Base-by-base conservation (phyloP, 2,888 invertebrate species). In the Eustalomyia histrio region DNA sequence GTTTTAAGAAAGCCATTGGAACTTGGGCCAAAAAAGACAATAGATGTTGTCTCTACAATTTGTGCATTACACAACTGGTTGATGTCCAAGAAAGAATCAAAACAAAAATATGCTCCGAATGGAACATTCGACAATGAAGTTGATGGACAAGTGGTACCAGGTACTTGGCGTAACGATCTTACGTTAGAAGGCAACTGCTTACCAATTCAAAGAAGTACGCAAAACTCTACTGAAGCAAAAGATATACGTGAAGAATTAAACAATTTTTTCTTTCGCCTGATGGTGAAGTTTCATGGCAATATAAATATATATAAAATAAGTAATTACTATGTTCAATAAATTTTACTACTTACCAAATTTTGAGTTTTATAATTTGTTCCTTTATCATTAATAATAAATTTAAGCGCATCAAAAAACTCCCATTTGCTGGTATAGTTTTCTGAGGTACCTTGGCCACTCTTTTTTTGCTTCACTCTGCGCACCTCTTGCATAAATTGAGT, bases 41-140 rank as follows among this genome's bases (percentile, higher is more conserved):
- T n/a, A n/a, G n/a, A n/a, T 39, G 12, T 39, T 9, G 39, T 39
- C 39, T 39, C 39, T 75, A 58, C 39, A 75, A 74, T 65, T 65
- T 65, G 65, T 55, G 65, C 74, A 74, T 74, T 74, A 53, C 75
- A 75, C 52, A 75, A 75, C 67, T 73, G 68, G 67, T 67, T 75
- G 68, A 68, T 68, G 61, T 47, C 67, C 67, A 75, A 75, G 29
- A 75, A 75, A 61, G 68, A 75, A 39, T 68, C 57, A 39, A 39
- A 39, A 39, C 8, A 75, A 75, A 74, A 75, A 75, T 67, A 75
- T 64, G 76, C 64, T 76, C 69, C 76, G 52, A 72, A 12, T 39
- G 39, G 12, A 39, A 39, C 39, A 12, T 39, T 39, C 39, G 39
- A 39, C 39, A 39, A 78, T 75, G 75, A 75, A 60, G 67, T 67